These are phyloP conservation scores for Microcebus tavaratra DNA, from an alignment of 2,113 vertebrate species.

Conservation along the genomic window DNA sequence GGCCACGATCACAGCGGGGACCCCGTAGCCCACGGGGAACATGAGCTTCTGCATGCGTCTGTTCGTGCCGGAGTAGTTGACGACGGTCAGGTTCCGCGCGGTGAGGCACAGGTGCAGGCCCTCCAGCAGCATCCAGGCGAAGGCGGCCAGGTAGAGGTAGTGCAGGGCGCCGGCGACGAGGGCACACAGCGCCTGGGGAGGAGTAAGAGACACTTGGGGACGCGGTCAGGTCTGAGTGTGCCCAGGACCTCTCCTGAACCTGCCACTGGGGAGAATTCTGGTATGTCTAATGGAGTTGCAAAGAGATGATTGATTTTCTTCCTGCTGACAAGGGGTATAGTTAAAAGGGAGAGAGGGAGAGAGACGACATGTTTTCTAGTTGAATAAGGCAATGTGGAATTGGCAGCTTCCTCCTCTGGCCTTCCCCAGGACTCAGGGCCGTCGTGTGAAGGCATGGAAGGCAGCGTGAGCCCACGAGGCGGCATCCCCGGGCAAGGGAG, in stretches of 20 bases:
- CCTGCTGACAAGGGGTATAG: no score
- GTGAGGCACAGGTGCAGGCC: conserved; percentile 75
- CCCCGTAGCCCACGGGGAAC: conserved; percentile 73
- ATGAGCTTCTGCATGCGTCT: background rate
- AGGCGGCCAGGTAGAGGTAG: conserved; percentile 80
- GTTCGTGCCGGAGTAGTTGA: conserved; percentile 47
- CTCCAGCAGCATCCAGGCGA: conserved; percentile 82
- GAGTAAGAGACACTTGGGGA: background rate
- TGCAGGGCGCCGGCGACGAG: conserved; percentile 68
- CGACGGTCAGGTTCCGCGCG: conserved; percentile 70
- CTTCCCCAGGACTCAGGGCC: background rate
- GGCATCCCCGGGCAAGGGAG: background rate
- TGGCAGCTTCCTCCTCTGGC: background rate
- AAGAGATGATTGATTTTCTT: background rate
- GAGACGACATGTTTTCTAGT: no score
- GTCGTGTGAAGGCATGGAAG: no score
- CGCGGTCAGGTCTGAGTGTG: background rate
- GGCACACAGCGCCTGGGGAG: conserved; percentile 61
- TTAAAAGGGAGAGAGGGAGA: no score
- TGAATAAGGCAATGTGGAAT: background rate
- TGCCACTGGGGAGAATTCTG: background rate
- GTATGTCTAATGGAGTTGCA: rapidly evolving
- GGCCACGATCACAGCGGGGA: conserved; percentile 60
- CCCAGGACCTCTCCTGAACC: background rate
- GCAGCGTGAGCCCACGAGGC: no score